Base-by-base conservation (phyloP, 2,113 vertebrate genomes). In the Uropsilus gracilis region DNA sequence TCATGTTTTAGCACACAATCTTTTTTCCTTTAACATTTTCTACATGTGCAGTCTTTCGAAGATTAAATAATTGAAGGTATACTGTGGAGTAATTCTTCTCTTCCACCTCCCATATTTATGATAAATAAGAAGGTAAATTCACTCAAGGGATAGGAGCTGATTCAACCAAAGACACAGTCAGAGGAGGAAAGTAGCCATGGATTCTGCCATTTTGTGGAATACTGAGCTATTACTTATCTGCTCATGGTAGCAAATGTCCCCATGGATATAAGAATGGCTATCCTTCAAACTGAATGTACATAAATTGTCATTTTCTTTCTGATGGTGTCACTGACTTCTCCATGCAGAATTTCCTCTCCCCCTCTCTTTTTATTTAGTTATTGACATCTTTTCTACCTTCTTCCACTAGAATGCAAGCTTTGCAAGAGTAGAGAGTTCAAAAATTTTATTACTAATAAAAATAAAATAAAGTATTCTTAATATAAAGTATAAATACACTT, bases 121-220 rank as follows among this genome's bases (percentile, higher is more conserved):
- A 53, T 83, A 53, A 86, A 66, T 26, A 2, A 69, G 84, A 78
- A 95, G n/a, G 10, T 22, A 82, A 88, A 90, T 76, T 94, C 55
- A 88, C 4, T 26, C 2, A 73, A 17, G n/a, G 68, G 55, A 48
- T 0, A 72, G 22, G 20, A 83, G 10, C 37, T 39, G 11, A 90
- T 37, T 6, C 53, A 30, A 57, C 11, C 64, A 16, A 80, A 53
- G n/a, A 32, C 32, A 59, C 30, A 69, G 34, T 37, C 63, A 64
- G 24, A 83, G 24, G 48, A 92, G 28, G 3, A 28, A 53, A 32
- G 9, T 32, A 39, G 61, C 26, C 28, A 11, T 3, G 26, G 34
- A 63, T 86, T 48, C 28, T 48, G 0, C 8, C n/a, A 59, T 1
- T 1, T 48, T 3, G 2, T 82, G 2, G 22, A 53, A 30, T 72